Conservation (phyloP, 2,113 vertebrate genomes). For the Orthochromis malagaraziensis region DNA sequence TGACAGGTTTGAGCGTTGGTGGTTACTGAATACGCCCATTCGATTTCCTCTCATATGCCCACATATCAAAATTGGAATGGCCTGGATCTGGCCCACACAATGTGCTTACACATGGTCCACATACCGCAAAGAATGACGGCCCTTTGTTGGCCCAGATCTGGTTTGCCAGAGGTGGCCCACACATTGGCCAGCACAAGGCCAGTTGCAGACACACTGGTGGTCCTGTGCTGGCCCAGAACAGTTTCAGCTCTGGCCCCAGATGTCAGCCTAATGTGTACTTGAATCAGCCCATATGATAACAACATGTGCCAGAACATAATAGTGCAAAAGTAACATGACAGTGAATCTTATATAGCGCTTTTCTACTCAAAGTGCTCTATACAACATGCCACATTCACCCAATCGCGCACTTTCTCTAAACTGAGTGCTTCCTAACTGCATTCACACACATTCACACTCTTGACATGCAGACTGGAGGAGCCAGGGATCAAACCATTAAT, state of each 20-base stretch:
- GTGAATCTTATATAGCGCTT: not conserved
- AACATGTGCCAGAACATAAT: not conserved
- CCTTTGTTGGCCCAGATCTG: not conserved
- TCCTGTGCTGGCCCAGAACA: not conserved
- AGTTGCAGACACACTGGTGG: not conserved
- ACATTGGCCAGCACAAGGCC: not conserved
- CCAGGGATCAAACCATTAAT: not conserved
- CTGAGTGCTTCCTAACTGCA: not conserved
- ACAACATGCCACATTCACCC: not conserved
- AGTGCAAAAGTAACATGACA: not conserved
- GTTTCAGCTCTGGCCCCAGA: not conserved
- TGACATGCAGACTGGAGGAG: not conserved
- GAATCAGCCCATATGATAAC: not conserved
- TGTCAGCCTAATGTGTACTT: not conserved
- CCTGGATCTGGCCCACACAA: not conserved
- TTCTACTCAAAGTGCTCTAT: not conserved
- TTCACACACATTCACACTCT: not conserved
- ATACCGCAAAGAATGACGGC: accelerated
- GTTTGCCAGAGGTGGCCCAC: not conserved
- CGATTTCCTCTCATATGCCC: not conserved
- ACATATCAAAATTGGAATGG: not conserved
- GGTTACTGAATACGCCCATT: not conserved
- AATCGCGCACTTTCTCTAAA: not conserved
- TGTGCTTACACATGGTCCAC: not conserved
- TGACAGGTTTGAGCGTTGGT: not conserved